Evolutionary conservation across 2,888 invertebrate genomes (phyloP), one percentile per base, ranked within the genome.

Genomic region (Drepanosiphum platanoidis): DNA sequence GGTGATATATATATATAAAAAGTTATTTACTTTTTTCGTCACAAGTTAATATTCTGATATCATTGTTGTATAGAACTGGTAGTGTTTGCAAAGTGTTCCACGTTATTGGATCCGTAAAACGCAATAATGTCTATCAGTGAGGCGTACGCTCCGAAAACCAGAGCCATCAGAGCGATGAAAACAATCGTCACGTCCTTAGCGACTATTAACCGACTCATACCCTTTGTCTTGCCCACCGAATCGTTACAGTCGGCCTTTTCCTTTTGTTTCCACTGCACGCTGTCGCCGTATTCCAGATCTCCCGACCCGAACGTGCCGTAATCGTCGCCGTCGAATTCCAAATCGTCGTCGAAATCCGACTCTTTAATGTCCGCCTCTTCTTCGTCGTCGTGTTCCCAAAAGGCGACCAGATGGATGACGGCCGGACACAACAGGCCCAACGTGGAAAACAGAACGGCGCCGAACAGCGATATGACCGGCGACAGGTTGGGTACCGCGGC

Each of bases 381-480:
- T 1, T n/a, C 61, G 15, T 82, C 61, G 15, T 79, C 87, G 13
- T 87, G 87, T 9, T 88, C 88, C 87, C 88, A 88, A 74, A 87
- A 87, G 8, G 88, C 87, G 30, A 95, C 92, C 0, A 93, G 93
- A 88, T 96, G 94, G 1, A 94, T 92, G 34, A 94, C 90, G 2
- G 94, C 94, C 15, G 95, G 95, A 3, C 95, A 92, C 32, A 93
- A 91, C 9, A 95, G 91, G 0, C 97, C 96, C 89, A 94, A 91
- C 58, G 93, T 93, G 70, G 91, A 93, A 89, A 92, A 92, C 88
- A 92, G 93, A 88, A 92, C 91, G 0, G 97, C 94, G 1, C 97
- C 97, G 0, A 97, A 95, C 68, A 98, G 90, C 81, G 96, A 95
- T 89, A 98, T 97, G 89, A 97, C 95, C 0, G 96, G 92, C 84